Base-by-base conservation (phyloP, 1,140 invertebrate genomes). In the Amyelois transitella region DNA sequence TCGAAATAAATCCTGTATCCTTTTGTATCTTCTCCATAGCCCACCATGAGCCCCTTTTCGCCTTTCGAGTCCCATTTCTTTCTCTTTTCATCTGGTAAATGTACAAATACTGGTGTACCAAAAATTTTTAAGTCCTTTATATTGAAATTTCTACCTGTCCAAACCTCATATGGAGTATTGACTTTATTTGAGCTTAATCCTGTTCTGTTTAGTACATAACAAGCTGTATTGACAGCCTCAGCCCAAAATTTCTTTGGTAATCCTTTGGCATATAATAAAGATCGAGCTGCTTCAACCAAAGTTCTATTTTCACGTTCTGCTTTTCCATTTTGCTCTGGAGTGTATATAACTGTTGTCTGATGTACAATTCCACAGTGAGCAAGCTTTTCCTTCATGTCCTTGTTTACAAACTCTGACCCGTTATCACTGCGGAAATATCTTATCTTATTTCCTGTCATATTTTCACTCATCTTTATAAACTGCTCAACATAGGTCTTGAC, bases 281-380 rank as follows among this genome's bases (percentile, higher is more conserved):
- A 77, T 54, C 77, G 55, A 17, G 83, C 87, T 48, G 72, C 66
- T 67, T 90, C 88, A 0, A 88, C 71, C 25, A 88, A 8, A 1
- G 72, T 88, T 51, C 84, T 32, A 44, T 74, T 89, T 58, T 81
- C 73, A 38, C 72, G 48, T 59, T 89, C 89, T 8, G 75, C 71
- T 22, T 55, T 53, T 6, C 85, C 85, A 67, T 90, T 91, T 65
- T 88, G 77, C 61, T 91, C 55, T 0, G 86, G 80, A 8, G 74
- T 84, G 60, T 88, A 89, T 66, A 6, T 66, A 12, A 88, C 74
- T 24, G 70, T 74, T 6, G 51, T 74, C 64, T 86, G 70, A 58
- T 89, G 80, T 19, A 22, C 51, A 18, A 89, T 82, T 6, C 78
- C 80, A 38, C 51, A 28, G 52, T 19, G 52, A 12, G 1, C 6